phyloP scores from a whole-genome alignment of 2,113 vertebrate species.

The Nymphicus hollandicus region DNA sequence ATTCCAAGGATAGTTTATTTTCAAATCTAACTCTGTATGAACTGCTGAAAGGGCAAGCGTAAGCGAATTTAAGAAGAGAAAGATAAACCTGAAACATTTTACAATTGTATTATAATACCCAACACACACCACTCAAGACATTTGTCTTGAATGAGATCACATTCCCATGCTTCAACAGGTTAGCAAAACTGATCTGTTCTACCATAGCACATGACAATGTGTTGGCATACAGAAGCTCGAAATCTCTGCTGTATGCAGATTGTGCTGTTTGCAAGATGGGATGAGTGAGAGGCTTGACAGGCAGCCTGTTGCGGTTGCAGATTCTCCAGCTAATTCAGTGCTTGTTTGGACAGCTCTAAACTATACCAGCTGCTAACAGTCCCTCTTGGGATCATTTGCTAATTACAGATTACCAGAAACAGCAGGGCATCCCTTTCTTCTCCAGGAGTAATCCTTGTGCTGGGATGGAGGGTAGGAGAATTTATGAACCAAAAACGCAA shows the following conservation, averaged over 20 bases:
- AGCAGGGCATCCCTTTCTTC: slow-evolving; percentile 21
- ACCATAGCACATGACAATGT: neutral
- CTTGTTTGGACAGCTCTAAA: slow-evolving; percentile 30
- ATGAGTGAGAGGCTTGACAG: neutral
- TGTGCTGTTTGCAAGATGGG: neutral
- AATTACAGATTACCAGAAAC: slow-evolving; percentile 14
- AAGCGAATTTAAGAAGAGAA: neutral
- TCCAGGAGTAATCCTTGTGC: neutral
- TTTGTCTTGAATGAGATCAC: neutral
- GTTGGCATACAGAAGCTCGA: neutral
- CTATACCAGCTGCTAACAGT: neutral
- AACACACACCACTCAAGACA: neutral
- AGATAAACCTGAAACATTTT: neutral
- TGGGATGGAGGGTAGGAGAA: neutral
- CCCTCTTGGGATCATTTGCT: neutral
- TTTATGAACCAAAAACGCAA: neutral
- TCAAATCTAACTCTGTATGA: neutral
- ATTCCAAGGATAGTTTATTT: neutral
- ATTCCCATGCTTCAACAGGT: neutral
- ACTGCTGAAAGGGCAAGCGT: neutral
- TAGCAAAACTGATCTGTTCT: neutral
- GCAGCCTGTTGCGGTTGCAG: slow-evolving; percentile 1
- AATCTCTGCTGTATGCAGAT: neutral
- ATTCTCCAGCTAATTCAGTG: slow-evolving; percentile 6
- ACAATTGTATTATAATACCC: neutral